phyloP scores from a whole-genome alignment of 2,888 invertebrate species.

The Choreutis nemorana region DNA sequence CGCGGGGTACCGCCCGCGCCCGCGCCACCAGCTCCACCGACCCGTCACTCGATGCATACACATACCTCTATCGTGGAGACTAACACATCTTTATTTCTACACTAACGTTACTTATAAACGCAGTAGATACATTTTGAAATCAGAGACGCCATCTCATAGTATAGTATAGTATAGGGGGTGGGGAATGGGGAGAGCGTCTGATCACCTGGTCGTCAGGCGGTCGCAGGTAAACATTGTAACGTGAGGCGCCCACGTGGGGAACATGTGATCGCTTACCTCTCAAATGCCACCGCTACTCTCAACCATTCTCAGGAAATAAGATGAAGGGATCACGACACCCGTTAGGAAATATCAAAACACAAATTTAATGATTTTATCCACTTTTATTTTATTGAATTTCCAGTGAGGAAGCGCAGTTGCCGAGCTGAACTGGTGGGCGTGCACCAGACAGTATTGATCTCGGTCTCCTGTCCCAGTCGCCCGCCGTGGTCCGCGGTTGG shows the following conservation, averaged over 20 bases:
- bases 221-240: slow-evolving; percentile 63
- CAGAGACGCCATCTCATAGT: slow-evolving; percentile 12
- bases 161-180: slow-evolving; percentile 19
- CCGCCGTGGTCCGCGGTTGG: slow-evolving; percentile 22
- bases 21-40: too few relatives aligned
- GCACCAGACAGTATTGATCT: slow-evolving; percentile 65
- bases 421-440: slow-evolving; percentile 57
- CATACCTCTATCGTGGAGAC: too few relatives aligned
- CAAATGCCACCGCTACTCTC: slow-evolving; percentile 6
- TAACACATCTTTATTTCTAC: too few relatives aligned
- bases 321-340: background rate
- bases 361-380: slow-evolving; percentile 55
- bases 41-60: too few relatives aligned
- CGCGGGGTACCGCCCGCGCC: too few relatives aligned
- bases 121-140: slow-evolving; percentile 15
- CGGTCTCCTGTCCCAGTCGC: slow-evolving; percentile 41
- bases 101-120: too few relatives aligned
- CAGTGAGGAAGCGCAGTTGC: slow-evolving; percentile 61
- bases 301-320: slow-evolving; percentile 2
- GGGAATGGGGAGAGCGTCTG: slow-evolving; percentile 22
- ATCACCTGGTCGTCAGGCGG: slow-evolving; percentile 54
- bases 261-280: slow-evolving; percentile 34
- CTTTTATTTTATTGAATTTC: slow-evolving; percentile 64
- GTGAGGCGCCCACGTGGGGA: slow-evolving; percentile 53
- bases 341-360: slow-evolving; percentile 24